A percentile compares a stretch with the other conserved stretches of the same genome.
These are phyloP conservation scores for Ostrea denselamellosa DNA, from an alignment of 1,140 invertebrate species.

Conservation along the genomic window DNA sequence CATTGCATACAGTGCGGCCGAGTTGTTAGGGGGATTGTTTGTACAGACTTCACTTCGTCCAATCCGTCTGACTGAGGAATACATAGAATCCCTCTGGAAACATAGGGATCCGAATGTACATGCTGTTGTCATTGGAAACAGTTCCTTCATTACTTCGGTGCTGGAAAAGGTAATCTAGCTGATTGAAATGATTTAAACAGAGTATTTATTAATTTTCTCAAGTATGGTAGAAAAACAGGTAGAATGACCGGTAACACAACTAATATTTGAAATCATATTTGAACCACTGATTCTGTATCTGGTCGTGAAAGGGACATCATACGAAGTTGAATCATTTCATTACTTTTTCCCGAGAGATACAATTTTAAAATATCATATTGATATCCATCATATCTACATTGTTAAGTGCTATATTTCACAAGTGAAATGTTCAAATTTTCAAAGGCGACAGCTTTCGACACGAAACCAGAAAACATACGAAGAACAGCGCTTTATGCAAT, in stretches of 20 bases:
- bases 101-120: constrained; percentile 7
- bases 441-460: neutral
- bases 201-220: neutral
- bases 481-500: neutral
- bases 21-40: neutral
- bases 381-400: too few relatives aligned
- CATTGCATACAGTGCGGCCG: neutral
- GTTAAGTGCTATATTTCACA: too few relatives aligned
- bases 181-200: neutral
- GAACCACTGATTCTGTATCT: too few relatives aligned
- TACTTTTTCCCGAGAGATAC: too few relatives aligned
- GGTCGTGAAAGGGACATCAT: too few relatives aligned
- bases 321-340: too few relatives aligned
- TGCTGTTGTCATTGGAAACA: constrained; percentile 3
- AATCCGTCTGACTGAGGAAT: neutral
- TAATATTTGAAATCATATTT: too few relatives aligned
- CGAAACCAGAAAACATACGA: constrained; percentile 1
- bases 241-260: too few relatives aligned
- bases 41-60: neutral
- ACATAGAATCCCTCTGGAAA: constrained; percentile 14
- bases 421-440: neutral
- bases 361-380: too few relatives aligned
- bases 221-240: too few relatives aligned
- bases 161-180: neutral
- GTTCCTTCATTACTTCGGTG: neutral